Evolutionary conservation across 2,888 invertebrate species (phyloP), one percentile per base, ranked within the genome.

Genomic region (Drosophila meridiana): DNA sequence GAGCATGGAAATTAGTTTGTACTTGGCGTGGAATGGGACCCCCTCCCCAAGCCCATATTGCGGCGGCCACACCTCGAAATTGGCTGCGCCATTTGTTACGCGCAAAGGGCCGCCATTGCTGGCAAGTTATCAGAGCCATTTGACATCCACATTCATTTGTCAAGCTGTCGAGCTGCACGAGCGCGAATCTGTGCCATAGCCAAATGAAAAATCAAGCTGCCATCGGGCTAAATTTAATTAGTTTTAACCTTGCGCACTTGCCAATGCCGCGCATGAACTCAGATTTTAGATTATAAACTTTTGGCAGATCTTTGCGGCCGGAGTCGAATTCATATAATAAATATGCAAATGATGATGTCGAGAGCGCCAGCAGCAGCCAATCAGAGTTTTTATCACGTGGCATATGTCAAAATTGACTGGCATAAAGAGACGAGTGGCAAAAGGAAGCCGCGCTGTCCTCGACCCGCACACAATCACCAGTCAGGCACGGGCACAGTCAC

Each of bases 301-400:
- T 64, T 60, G 2, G 57, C 13, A 50, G 48, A 65, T 64, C 36
- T 62, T 59, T 58, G 32, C 69, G 53, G 68, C 72, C 43, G 36
- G 50, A 80, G 69, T 58, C 50, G 77, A 87, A 87, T 85, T 89
- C 79, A 91, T 77, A 80, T 91, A 80, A 86, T 86, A 88, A 91
- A 83, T 89, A 92, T 92, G 90, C 82, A 89, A 88, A 92, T 92
- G 78, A 79, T 81, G 56, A 79, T 81, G 56, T 26, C 43, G 62
- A n/a, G 52, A 14, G 64, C 47, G 20, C 20, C 20, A 20, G 20
- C 74, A 9, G 80, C 81, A 90, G 82, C 91, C 92, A 92, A 92
- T 92, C 92, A 91, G 84, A 90, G 86, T 92, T 91, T 89, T 89
- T 91, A 91, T 92, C 88, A 91, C 89, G 90, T 91, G 92, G 87